Conservation (phyloP, 2,888 invertebrate genomes). For the Limenitis camilla region DNA sequence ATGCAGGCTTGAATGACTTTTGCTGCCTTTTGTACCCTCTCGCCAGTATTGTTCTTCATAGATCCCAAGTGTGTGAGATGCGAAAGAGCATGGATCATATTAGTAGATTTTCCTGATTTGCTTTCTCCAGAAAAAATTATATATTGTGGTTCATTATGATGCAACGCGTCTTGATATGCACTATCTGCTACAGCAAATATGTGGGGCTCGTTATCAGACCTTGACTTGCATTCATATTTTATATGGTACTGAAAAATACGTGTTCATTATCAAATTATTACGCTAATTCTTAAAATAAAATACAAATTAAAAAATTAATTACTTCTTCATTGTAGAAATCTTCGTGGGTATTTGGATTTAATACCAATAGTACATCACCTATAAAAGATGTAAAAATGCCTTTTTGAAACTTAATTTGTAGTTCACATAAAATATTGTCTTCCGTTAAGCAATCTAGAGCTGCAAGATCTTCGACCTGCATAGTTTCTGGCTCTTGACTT, state of each 20-base stretch:
- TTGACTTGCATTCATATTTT: conserved; percentile 87
- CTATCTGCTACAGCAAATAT: conserved; percentile 92
- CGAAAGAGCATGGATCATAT: conserved; percentile 83
- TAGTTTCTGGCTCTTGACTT: conserved; percentile 77
- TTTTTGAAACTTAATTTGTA: conserved; percentile 79
- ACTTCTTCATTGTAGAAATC: conserved; percentile 84
- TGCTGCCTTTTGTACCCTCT: conserved; percentile 79
- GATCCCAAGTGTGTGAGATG: conserved; percentile 89
- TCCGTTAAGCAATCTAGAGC: conserved; percentile 84
- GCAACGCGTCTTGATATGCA: conserved; percentile 92
- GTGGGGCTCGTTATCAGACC: conserved; percentile 92
- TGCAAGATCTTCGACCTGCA: conserved; percentile 89
- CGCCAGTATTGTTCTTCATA: conserved; percentile 78
- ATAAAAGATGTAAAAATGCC: conserved; percentile 84
- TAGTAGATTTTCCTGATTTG: conserved; percentile 92
- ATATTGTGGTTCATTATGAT: conserved; percentile 89
- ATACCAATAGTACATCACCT: conserved; percentile 84
- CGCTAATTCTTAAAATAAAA: not conserved
- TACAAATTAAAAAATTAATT: conserved; percentile 32
- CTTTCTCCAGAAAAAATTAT: conserved; percentile 93
- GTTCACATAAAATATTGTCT: conserved; percentile 78
- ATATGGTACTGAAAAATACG: conserved; percentile 78
- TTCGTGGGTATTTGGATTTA: conserved; percentile 85
- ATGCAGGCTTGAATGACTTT: conserved; percentile 85
- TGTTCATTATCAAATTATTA: not conserved